These are phyloP conservation scores for Propithecus perrieri DNA, from an alignment of 2,797 vertebrate species.

Conservation along the genomic window DNA sequence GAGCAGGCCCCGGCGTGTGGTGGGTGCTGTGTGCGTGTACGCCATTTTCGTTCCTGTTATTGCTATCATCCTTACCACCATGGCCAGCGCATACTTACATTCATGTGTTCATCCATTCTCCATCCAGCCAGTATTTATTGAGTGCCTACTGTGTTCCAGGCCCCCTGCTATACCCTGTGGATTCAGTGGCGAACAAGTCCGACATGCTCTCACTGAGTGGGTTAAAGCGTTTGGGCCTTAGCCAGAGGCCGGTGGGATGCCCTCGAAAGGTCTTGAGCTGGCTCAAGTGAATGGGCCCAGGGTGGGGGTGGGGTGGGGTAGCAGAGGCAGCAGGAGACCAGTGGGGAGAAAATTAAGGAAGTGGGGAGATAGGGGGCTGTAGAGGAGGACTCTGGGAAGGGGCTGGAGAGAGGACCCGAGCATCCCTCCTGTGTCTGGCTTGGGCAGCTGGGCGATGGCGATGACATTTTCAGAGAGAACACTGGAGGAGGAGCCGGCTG, in stretches of 20 bases:
- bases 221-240: not conserved
- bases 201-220: not conserved
- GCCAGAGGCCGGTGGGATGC: not conserved
- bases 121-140: not conserved
- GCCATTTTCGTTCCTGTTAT: not conserved
- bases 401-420: not conserved
- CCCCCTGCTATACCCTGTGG: not conserved
- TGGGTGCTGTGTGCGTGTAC: too few relatives aligned
- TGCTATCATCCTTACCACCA: not conserved
- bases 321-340: not conserved
- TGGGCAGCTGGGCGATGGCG: slow-evolving; percentile 33
- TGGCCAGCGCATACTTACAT: not conserved
- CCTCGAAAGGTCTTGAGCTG: not conserved
- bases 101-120: not conserved
- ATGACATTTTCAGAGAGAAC: slow-evolving; percentile 67
- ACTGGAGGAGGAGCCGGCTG: slow-evolving; percentile 58
- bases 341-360: too few relatives aligned
- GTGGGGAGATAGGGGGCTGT: not conserved
- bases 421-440: not conserved
- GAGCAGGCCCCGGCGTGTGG: not conserved
- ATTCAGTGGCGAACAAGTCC: not conserved
- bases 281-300: not conserved
- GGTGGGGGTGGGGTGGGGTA: not conserved
- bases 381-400: not conserved
- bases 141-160: not conserved